Evolutionary conservation across 2,888 invertebrate genomes (phyloP), one percentile per base, ranked within the genome.

Genomic region (Dryobotodes eremita): DNA sequence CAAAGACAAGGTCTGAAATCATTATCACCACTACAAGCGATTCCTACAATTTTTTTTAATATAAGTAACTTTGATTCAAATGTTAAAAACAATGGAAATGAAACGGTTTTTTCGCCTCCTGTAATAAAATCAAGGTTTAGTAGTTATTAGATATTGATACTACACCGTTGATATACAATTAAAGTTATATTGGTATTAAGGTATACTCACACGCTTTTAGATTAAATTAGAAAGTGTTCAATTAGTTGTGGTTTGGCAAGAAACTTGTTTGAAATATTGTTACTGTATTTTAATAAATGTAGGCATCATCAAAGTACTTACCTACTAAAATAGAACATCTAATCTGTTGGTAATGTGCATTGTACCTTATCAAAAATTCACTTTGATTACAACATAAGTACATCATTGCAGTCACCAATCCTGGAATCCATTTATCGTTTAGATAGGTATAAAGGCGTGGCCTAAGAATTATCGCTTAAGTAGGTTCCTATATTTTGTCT

Each of bases 381-480:
- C 20, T 48, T 71, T 69, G 36, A 69, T 62, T 55, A 15, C 26
- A 23, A 55, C 8, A 0, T 31, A 31, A 20, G 61, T 69, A 17
- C 68, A 48, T 48, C 6, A 57, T 46, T 70, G 31, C 59, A 66
- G n/a, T 59, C 53, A 23, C 65, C 57, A 71, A 79, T 78, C 36
- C 6, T 48, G 31, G 0, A 31, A 57, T 10, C 13, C n/a, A 42
- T 20, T 17, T 57, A 23, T 68, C 26, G 64, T 48, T 53, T 20
- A 48, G 17, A 36, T 59, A 71, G 0, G 17, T 62, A n/a, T 59
- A 65, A 61, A 72, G 61, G 46, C 55, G 55, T 53, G 53, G 72
- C 26, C 23, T 23, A 13, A 61, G 17, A 26, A 61, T 15, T 17
- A 55, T 68, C 31, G 6, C 13, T 1, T 20, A 23, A 7, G 50